Percentiles rank a stretch among this genome's conserved stretches.
Conservation (phyloP, 2,888 invertebrate species). For the Electrophaes corylata region DNA sequence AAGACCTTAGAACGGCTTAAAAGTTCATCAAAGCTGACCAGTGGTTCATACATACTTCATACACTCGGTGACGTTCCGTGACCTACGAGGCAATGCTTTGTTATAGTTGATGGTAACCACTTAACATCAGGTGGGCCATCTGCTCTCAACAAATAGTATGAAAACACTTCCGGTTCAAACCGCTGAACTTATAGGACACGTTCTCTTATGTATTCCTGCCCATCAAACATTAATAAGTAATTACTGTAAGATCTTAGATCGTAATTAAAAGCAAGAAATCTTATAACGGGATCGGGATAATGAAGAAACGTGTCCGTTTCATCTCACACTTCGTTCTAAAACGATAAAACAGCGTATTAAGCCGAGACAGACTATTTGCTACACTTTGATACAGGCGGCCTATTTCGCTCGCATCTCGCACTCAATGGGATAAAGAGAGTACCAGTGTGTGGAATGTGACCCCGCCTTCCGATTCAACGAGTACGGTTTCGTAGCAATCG, state of each 20-base stretch:
- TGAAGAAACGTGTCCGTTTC: constrained; percentile 60
- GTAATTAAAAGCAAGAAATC: constrained; percentile 31
- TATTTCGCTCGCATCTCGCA: neutral
- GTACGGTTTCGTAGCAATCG: no score
- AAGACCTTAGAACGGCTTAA: no score
- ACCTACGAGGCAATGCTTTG: no score
- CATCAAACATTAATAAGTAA: constrained; percentile 23
- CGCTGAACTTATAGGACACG: neutral
- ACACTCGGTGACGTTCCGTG: no score
- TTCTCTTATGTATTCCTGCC: constrained; percentile 17
- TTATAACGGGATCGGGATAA: constrained; percentile 45
- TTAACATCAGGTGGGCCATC: no score
- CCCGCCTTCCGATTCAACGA: no score
- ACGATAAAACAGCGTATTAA: constrained; percentile 59
- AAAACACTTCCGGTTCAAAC: neutral
- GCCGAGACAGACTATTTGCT: constrained; percentile 19
- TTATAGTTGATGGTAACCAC: no score
- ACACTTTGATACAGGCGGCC: constrained; percentile 17
- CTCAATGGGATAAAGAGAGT: neutral
- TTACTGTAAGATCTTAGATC: constrained; percentile 13
- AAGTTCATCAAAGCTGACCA: no score
- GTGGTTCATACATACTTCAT: no score
- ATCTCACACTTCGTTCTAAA: constrained; percentile 65
- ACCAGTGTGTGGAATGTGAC: no score
- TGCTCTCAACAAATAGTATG: neutral